Conservation (phyloP, 2,113 vertebrate genomes). For the Macaca fascicularis region T2T-MFA8v1.1 NC_088375.1:185345501-185346000, state of each 20-base stretch:
- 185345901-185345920: not conserved
- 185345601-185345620: not conserved
- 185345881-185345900: not conserved
- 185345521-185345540: not conserved
- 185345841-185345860: not conserved
- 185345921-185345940: not conserved
- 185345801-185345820: not conserved
- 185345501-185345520: not conserved
- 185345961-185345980: not conserved
- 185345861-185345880: not conserved
- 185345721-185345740: not conserved
- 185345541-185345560: not conserved
- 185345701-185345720: not conserved
- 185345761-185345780: not conserved
- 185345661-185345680: not conserved
- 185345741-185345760: not conserved
- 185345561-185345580: not conserved
- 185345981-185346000: not conserved
- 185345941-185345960: not conserved
- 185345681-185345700: not conserved
- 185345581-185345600: slow-evolving; percentile 28
- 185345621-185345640: not conserved
- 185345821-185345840: not conserved
- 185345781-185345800: not conserved
- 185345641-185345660: not conserved